These are phyloP conservation scores for Pygathrix nemaeus DNA, from an alignment of 2,113 vertebrate species.

Conservation along the genomic window DNA sequence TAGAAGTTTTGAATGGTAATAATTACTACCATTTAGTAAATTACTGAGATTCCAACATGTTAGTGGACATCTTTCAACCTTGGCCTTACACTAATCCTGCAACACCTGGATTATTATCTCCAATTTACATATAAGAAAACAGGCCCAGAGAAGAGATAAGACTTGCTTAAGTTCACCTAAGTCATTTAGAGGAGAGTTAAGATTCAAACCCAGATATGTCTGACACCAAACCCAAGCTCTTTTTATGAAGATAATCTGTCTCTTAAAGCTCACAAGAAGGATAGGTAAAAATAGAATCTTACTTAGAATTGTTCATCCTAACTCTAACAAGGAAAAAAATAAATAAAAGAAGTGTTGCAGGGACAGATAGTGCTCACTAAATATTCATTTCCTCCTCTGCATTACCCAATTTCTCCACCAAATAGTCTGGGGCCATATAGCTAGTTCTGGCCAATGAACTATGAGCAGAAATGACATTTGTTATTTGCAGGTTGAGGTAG, in stretches of 20 bases:
- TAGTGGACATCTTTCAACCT: conserved; percentile 41
- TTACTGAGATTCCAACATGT: conserved; percentile 53
- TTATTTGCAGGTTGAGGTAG: not conserved
- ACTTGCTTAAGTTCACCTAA: not conserved
- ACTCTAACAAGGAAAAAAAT: not conserved
- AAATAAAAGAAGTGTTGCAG: not conserved
- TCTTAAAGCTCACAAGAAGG: not conserved
- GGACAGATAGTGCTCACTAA: not conserved
- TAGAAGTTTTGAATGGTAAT: conserved; percentile 53
- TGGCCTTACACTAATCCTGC: conserved; percentile 34
- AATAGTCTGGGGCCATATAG: not conserved
- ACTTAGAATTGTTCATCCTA: not conserved
- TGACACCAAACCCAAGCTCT: not conserved
- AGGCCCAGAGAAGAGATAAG: not conserved
- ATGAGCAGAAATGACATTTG: not conserved
- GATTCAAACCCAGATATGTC: not conserved
- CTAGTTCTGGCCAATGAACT: not conserved
- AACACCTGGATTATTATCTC: conserved; percentile 38
- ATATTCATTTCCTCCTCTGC: not conserved
- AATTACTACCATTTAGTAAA: conserved; percentile 69
- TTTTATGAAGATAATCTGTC: not conserved
- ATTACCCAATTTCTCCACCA: not conserved
- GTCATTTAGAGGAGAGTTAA: not conserved
- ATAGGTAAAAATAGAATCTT: not conserved
- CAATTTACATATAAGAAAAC: conserved; percentile 35